Conservation (phyloP, 92 coral and sea anemone species). For the Porites cylindrica region DNA sequence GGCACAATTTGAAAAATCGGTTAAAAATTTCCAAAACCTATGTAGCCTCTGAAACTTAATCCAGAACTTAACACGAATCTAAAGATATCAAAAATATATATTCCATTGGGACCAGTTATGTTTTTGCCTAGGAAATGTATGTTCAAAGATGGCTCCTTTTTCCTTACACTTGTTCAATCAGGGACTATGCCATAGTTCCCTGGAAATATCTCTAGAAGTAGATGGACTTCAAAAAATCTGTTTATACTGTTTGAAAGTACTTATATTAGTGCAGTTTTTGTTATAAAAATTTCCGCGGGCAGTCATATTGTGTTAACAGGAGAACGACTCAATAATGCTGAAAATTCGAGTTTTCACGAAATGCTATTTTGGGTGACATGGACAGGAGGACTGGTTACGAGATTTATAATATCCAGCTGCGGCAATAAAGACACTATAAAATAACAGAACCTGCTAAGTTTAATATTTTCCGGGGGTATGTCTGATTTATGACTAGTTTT, state of each 20-base stretch:
- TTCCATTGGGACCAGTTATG: neutral
- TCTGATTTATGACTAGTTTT: neutral
- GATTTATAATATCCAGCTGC: no score
- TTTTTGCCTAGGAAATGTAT: slow-evolving; percentile 14
- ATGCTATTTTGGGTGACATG: neutral
- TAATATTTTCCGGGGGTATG: no score
- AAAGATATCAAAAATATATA: neutral
- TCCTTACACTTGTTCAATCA: neutral
- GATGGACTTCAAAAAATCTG: slow-evolving; percentile 1
- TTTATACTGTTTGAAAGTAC: neutral
- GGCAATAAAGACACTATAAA: no score
- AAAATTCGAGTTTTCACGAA: slow-evolving; percentile 1
- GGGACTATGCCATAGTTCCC: neutral
- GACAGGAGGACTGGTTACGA: neutral
- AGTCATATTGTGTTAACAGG: slow-evolving; percentile 3
- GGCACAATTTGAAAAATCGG: neutral
- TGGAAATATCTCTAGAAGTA: slow-evolving; percentile 2
- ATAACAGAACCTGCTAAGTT: no score
- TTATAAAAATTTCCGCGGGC: neutral
- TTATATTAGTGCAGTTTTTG: no score
- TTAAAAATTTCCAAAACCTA: neutral
- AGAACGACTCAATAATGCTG: neutral
- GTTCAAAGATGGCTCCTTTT: slow-evolving; percentile 13
- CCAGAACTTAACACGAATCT: neutral
- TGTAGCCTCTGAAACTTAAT: slow-evolving; percentile 1